Percentiles rank a stretch among this genome's conserved stretches.
Evolutionary conservation across 2,797 vertebrate genomes (phyloP).

Genomic region (Cossypha heuglini): DNA sequence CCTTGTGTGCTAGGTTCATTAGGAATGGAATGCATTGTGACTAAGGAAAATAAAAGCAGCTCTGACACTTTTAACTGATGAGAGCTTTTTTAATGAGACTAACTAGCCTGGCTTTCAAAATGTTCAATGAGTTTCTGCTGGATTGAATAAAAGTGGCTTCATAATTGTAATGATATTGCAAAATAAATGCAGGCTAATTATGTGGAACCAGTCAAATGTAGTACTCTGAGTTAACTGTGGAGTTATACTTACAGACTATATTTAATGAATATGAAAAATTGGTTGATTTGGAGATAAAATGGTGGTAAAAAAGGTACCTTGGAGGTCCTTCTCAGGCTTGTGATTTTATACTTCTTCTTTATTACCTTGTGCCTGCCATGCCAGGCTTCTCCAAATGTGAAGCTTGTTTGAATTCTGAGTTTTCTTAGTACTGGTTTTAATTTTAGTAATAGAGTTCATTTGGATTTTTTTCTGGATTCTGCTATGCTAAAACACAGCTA

Average conservation of each 20-base stretch:
- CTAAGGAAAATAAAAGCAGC: background rate
- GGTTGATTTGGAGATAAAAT: background rate
- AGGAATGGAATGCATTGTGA: background rate
- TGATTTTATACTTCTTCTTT: background rate
- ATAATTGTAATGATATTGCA: background rate
- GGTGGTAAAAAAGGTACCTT: background rate
- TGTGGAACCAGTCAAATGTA: background rate
- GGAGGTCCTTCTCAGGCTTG: background rate
- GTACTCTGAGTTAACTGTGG: background rate
- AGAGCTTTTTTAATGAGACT: background rate
- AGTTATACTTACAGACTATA: background rate
- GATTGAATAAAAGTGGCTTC: background rate
- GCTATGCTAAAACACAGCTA: background rate
- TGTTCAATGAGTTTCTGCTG: background rate
- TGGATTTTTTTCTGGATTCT: constrained; percentile 9
- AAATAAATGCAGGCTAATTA: background rate
- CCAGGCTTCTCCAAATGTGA: background rate
- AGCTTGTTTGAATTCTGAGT: background rate
- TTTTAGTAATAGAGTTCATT: constrained; percentile 3
- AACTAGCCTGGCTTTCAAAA: background rate
- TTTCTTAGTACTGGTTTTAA: constrained; percentile 7
- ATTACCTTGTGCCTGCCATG: background rate
- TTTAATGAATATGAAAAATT: background rate
- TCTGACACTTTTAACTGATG: background rate
- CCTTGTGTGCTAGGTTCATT: background rate